These are phyloP conservation scores for Drosophila kepulauana DNA, from an alignment of 1,140 invertebrate genomes.

Conservation along the genomic window DNA sequence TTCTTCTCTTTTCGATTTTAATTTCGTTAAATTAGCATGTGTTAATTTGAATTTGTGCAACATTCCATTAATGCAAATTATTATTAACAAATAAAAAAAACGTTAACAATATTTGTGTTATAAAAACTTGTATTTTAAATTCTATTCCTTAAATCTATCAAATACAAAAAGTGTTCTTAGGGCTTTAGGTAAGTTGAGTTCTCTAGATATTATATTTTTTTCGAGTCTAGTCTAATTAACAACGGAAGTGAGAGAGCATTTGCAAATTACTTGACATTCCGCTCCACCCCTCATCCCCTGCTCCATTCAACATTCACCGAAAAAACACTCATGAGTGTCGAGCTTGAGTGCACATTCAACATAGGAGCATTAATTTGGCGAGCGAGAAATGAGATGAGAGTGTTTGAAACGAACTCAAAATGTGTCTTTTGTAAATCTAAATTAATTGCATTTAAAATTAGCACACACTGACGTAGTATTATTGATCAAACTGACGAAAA, in stretches of 20 bases:
- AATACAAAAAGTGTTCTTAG: conserved; percentile 17
- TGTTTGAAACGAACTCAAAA: conserved; percentile 33
- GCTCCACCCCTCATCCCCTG: not conserved
- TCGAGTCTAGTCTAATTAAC: conserved; percentile 24
- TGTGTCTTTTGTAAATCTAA: conserved; percentile 47
- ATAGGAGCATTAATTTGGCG: conserved; percentile 7
- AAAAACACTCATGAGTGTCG: conserved; percentile 42
- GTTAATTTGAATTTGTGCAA: not conserved
- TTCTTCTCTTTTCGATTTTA: not conserved
- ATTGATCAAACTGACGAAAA: conserved; percentile 60
- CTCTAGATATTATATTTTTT: conserved; percentile 20
- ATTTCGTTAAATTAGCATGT: conserved; percentile 9
- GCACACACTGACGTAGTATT: conserved; percentile 47
- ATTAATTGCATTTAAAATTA: conserved; percentile 75
- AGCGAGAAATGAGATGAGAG: conserved; percentile 12
- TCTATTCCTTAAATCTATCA: not conserved
- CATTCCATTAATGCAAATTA: not conserved
- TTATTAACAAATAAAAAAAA: not conserved
- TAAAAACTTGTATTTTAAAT: not conserved
- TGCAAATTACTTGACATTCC: conserved; percentile 31
- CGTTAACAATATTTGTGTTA: conserved; percentile 7
- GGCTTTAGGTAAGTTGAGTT: conserved; percentile 39
- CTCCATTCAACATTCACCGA: conserved; percentile 1
- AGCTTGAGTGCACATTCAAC: conserved; percentile 53
- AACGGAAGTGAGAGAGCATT: conserved; percentile 50